A percentile compares a stretch with the other conserved stretches of the same genome.
Conservation (phyloP, 2,888 invertebrate species). For the Zaprionus lineosus region DNA sequence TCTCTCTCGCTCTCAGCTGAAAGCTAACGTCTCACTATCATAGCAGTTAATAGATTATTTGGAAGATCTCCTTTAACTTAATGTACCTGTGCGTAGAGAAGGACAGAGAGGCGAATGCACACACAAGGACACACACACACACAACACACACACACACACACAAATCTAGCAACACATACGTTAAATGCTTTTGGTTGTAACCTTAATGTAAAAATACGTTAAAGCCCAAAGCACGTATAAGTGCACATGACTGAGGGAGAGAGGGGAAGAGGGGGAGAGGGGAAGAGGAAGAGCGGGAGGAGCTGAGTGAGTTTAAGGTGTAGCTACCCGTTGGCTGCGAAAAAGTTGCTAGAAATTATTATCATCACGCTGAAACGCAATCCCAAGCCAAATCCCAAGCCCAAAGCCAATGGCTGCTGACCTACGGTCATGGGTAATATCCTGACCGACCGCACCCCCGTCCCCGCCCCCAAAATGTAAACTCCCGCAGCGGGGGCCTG, state of each 20-base stretch:
- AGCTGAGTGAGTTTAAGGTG: not conserved
- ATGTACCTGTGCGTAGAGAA: no score
- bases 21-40: no score
- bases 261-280: not conserved
- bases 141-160: slow-evolving; percentile 3
- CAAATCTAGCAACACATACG: slow-evolving; percentile 1
- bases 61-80: no score
- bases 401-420: slow-evolving; percentile 20
- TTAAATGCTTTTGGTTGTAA: slow-evolving; percentile 45
- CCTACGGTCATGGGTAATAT: slow-evolving; percentile 18
- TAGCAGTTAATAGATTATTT: no score
- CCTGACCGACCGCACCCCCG: not conserved
- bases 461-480: not conserved
- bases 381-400: slow-evolving; percentile 5
- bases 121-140: not conserved
- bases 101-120: no score
- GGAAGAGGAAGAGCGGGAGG: not conserved
- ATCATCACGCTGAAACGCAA: slow-evolving; percentile 38
- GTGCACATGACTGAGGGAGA: slow-evolving; percentile 43
- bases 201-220: slow-evolving; percentile 59
- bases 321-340: not conserved
- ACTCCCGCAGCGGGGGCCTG: slow-evolving; percentile 26
- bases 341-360: slow-evolving; percentile 72
- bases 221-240: slow-evolving; percentile 69
- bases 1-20: no score